Conservation (phyloP, 1,140 invertebrate genomes). For the Proctacanthus coquilletti region DNA sequence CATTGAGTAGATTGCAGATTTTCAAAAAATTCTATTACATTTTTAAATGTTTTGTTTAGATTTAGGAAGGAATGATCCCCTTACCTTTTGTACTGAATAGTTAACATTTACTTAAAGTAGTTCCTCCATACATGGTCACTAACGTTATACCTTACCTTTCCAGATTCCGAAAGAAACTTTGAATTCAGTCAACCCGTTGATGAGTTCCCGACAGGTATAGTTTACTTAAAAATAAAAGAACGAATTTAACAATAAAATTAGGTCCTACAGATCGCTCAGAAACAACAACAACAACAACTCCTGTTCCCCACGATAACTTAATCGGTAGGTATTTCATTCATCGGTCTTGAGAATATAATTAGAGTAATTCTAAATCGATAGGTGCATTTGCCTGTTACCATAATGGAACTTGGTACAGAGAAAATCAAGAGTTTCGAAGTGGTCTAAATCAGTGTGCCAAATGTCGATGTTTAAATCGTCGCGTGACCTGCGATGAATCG, state of each 20-base stretch:
- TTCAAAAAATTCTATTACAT: too few relatives aligned
- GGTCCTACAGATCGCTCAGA: slow-evolving; percentile 2
- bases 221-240: slow-evolving; percentile 1
- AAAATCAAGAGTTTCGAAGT: slow-evolving; percentile 18
- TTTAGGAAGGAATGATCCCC: too few relatives aligned
- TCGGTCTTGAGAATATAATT: background rate
- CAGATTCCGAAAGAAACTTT: too few relatives aligned
- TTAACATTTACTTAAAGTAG: too few relatives aligned
- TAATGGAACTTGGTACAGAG: slow-evolving; percentile 37
- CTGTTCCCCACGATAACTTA: slow-evolving; percentile 2
- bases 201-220: slow-evolving; percentile 16
- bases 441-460: slow-evolving; percentile 47
- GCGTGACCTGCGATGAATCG: slow-evolving; percentile 35
- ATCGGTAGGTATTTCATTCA: background rate
- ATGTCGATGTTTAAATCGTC: slow-evolving; percentile 41
- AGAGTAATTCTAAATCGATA: slow-evolving; percentile 5
- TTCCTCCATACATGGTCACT: too few relatives aligned
- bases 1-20: too few relatives aligned
- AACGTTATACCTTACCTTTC: too few relatives aligned
- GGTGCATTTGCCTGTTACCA: slow-evolving; percentile 30
- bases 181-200: slow-evolving; percentile 17
- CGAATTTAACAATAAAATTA: slow-evolving; percentile 2
- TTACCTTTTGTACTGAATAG: too few relatives aligned
- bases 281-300: background rate
- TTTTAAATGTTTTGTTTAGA: too few relatives aligned